phyloP scores from a whole-genome alignment of 1,140 invertebrate species.

The Bombus cullumanus region DNA sequence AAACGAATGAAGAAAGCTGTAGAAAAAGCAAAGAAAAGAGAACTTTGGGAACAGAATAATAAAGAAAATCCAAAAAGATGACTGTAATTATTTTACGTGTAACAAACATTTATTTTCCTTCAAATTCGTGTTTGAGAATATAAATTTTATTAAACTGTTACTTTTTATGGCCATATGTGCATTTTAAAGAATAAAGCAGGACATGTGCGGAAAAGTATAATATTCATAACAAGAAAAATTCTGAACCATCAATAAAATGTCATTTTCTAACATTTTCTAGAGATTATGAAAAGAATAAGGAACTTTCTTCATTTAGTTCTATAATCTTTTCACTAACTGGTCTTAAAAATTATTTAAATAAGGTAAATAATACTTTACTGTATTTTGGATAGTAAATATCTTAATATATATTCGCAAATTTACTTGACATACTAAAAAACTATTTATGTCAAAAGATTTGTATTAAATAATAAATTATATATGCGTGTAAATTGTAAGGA shows the following conservation, averaged over 20 bases:
- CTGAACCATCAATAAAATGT: background rate
- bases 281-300: background rate
- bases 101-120: conserved; percentile 48
- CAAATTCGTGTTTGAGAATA: conserved; percentile 28
- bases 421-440: background rate
- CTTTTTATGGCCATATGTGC: background rate
- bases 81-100: conserved; percentile 43
- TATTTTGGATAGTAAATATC: conserved; percentile 6
- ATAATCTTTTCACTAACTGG: background rate
- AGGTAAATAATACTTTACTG: background rate
- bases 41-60: conserved; percentile 75
- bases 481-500: conserved; percentile 22
- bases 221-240: conserved; percentile 7
- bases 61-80: conserved; percentile 61
- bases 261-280: background rate
- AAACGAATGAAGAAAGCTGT: conserved; percentile 76
- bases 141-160: conserved; percentile 20
- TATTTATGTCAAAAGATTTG: conserved; percentile 8
- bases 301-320: background rate
- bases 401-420: background rate
- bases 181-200: conserved; percentile 18
- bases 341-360: conserved; percentile 3
- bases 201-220: conserved; percentile 20
- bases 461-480: conserved; percentile 26
- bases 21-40: conserved; percentile 73